These are phyloP conservation scores for Drosophila koepferae DNA, from an alignment of 2,888 invertebrate genomes.

Conservation along the genomic window DNA sequence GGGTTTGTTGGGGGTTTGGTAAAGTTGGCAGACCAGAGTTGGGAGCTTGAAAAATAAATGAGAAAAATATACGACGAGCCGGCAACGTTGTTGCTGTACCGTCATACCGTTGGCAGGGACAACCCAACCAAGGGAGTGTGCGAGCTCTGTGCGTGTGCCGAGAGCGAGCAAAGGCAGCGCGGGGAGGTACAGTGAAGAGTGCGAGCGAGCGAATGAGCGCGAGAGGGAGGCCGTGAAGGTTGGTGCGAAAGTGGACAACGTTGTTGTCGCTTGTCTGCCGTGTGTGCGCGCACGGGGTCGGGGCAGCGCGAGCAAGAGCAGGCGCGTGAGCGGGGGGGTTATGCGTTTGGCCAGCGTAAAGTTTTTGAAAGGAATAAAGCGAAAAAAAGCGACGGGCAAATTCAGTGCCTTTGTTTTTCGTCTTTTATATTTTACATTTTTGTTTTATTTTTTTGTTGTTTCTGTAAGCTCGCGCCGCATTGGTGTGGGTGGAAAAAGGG, in stretches of 20 bases:
- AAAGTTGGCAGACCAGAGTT: slow-evolving; percentile 54
- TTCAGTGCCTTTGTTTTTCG: slow-evolving; percentile 38
- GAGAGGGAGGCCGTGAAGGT: slow-evolving; percentile 15
- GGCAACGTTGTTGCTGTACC: slow-evolving; percentile 74
- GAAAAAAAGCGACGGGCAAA: slow-evolving; percentile 36
- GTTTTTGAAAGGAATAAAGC: slow-evolving; percentile 70
- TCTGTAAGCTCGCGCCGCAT: slow-evolving; percentile 4
- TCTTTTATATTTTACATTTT: slow-evolving; percentile 1
- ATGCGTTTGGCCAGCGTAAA: slow-evolving; percentile 61
- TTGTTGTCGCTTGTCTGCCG: slow-evolving; percentile 77
- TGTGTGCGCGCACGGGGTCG: slow-evolving; percentile 14
- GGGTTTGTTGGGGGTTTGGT: slow-evolving; percentile 22
- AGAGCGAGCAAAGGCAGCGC: slow-evolving; percentile 1
- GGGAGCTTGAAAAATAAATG: slow-evolving; percentile 79
- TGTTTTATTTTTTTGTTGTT: not conserved
- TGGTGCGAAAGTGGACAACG: slow-evolving; percentile 78
- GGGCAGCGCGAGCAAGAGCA: slow-evolving; percentile 1
- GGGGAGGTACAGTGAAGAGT: slow-evolving; percentile 2
- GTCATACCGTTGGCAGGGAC: slow-evolving; percentile 67
- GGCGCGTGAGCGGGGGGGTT: not conserved
- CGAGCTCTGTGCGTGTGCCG: slow-evolving; percentile 33
- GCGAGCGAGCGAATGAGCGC: slow-evolving; percentile 4
- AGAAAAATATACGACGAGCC: slow-evolving; percentile 81
- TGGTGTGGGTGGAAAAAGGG: slow-evolving; percentile 71
- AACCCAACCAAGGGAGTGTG: slow-evolving; percentile 36